Evolutionary conservation across 2,888 invertebrate species (phyloP), one percentile per base, ranked within the genome.

Genomic region (Calliphora vomitoria): DNA sequence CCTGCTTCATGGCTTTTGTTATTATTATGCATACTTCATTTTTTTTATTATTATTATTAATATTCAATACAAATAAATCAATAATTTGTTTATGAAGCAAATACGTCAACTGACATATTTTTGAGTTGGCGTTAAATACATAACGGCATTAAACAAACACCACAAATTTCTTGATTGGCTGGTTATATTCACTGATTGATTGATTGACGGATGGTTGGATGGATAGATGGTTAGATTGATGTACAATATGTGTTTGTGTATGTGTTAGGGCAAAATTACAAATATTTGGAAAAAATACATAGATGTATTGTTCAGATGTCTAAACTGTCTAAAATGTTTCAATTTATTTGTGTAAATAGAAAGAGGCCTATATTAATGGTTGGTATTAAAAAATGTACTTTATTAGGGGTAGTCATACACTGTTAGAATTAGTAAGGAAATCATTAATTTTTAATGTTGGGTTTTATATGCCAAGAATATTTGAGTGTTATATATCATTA

Each of bases 141-240:
- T 72, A 68, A 64, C 3, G 38, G n/a, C 31, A 83, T 50, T 71
- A 72, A 85, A 69, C 13, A 82, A 82, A 80, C 15, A 60, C 20
- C 71, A 69, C 50, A 47, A 78, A 60, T 86, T 72, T 60, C 71
- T 60, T 78, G 50, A 86, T 68, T 85, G 71, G 69, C 35, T 86
- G 66, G 60, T 72, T 82, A 31, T 31, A 71, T 69, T 76, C 50
- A 81, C 25, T 64, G 41, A 38, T 13, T 41, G 50, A 86, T 71
- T 84, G 84, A 44, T 44, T 20, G 66, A 75, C 20, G 38, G 35
- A 69, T 74, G 47, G 58, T 53, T 71, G 44, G 60, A 55, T 74
- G 31, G 66, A 71, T 35, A 18, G 41, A 64, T 62, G 55, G 60
- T 58, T 41, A n/a, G 25, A 74, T 41, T 20, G 5, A 31, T 35